A percentile compares a stretch with the other conserved stretches of the same genome.
Evolutionary conservation across 2,797 vertebrate species (phyloP).

Genomic region (Coracias cyanogaster): DNA sequence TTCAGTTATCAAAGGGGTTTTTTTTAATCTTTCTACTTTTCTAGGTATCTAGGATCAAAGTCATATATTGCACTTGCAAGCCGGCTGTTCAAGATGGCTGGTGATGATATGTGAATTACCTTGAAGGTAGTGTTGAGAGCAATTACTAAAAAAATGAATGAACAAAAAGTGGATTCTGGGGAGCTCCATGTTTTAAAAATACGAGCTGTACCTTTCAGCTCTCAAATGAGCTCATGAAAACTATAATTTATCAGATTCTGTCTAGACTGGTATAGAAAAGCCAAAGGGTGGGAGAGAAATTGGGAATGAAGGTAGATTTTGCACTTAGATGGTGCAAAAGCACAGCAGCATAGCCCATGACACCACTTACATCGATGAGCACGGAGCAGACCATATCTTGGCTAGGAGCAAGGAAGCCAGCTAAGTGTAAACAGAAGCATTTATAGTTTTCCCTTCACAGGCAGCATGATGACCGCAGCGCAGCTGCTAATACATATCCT

Average conservation of each 20-base stretch:
- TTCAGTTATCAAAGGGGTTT: slow-evolving; percentile 57
- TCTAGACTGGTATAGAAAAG: neutral
- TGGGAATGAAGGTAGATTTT: neutral
- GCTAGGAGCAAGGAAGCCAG: neutral
- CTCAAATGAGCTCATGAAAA: neutral
- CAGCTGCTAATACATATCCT: neutral
- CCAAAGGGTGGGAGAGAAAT: neutral
- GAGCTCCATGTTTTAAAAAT: neutral
- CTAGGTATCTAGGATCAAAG: slow-evolving; percentile 56
- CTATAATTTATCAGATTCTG: neutral
- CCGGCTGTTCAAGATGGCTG: slow-evolving; percentile 23
- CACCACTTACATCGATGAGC: neutral
- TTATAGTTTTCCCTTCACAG: neutral
- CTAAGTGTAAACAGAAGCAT: neutral
- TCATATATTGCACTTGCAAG: slow-evolving; percentile 39
- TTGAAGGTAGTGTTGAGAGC: neutral
- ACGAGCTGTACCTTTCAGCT: neutral
- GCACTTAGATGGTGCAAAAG: neutral
- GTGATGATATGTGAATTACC: slow-evolving; percentile 8
- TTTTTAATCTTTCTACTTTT: slow-evolving; percentile 54
- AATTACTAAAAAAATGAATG: slow-evolving; percentile 18
- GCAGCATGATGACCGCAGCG: rapidly evolving
- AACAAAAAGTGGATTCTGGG: neutral
- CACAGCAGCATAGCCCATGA: neutral
- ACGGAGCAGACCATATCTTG: rapidly evolving